phyloP scores from a whole-genome alignment of 92 coral and sea anemone genomes.

The Zoanthus solanderi region DNA sequence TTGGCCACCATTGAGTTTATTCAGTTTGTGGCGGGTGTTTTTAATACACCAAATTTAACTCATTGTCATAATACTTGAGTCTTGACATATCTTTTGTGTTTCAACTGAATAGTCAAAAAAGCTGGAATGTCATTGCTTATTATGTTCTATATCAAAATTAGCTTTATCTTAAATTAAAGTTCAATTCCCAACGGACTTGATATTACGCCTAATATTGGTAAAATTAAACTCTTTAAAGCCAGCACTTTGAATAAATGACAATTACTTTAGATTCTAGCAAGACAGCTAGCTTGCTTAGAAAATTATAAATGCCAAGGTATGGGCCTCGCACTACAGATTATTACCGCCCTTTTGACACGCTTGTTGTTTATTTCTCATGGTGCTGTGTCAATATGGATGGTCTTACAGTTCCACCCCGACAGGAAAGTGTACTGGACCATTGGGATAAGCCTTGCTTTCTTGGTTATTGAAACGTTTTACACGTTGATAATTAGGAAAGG shows the following conservation, averaged over 20 bases:
- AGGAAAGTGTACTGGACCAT: slow-evolving; percentile 16
- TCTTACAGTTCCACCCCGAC: slow-evolving; percentile 22
- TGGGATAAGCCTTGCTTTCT: neutral
- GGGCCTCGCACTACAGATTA: slow-evolving; percentile 10
- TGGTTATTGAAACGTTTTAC: slow-evolving; percentile 39
- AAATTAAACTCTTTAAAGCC: neutral
- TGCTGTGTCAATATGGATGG: slow-evolving; percentile 23
- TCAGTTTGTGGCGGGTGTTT: neutral
- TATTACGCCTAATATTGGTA: neutral
- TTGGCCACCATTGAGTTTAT: neutral
- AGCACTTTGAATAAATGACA: slow-evolving; percentile 21
- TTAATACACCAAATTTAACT: neutral
- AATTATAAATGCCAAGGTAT: neutral
- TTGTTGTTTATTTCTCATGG: slow-evolving; percentile 30
- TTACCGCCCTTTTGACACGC: slow-evolving; percentile 31
- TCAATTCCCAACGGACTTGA: slow-evolving; percentile 26
- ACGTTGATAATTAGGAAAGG: slow-evolving; percentile 32
- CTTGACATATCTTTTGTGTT: slow-evolving; percentile 8
- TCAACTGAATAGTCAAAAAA: neutral
- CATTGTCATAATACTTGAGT: neutral
- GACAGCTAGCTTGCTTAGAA: neutral
- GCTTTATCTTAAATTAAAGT: neutral
- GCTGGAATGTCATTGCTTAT: neutral
- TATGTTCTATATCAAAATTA: neutral
- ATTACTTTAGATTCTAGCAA: neutral